A percentile compares a stretch with the other conserved stretches of the same genome.
Conservation (phyloP, 2,888 invertebrate genomes). For the Venusia cambrica region DNA sequence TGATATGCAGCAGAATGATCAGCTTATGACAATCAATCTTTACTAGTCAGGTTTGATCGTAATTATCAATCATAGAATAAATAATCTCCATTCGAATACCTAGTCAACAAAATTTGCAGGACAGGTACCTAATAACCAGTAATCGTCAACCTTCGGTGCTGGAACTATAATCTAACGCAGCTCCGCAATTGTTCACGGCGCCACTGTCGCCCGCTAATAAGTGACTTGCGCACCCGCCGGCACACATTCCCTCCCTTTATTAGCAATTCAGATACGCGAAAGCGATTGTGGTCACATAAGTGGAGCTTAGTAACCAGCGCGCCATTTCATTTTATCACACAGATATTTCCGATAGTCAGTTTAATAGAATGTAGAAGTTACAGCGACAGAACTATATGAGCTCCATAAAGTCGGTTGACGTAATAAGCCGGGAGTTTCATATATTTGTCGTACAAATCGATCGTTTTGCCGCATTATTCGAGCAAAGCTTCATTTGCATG, state of each 20-base stretch:
- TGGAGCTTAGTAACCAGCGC: constrained; percentile 52
- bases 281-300: constrained; percentile 69
- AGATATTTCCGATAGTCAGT: constrained; percentile 51
- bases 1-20: constrained; percentile 12
- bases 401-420: constrained; percentile 64
- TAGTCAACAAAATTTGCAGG: constrained; percentile 22
- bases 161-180: constrained; percentile 24
- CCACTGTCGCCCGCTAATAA: constrained; percentile 48
- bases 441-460: constrained; percentile 69
- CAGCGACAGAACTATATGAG: constrained; percentile 62
- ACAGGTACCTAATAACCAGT: constrained; percentile 18
- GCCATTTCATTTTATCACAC: constrained; percentile 70
- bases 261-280: constrained; percentile 77
- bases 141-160: constrained; percentile 20
- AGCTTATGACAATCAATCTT: constrained; percentile 11
- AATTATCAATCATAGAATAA: constrained; percentile 21
- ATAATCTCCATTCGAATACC: constrained; percentile 15
- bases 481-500: constrained; percentile 52
- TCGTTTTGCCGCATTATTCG: constrained; percentile 55
- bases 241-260: constrained; percentile 69
- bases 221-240: constrained; percentile 47
- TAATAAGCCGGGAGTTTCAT: constrained; percentile 64
- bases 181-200: constrained; percentile 49
- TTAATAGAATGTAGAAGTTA: constrained; percentile 68
- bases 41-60: constrained; percentile 16